phyloP scores from a whole-genome alignment of 2,888 invertebrate genomes.

The Drosophila nigritarsus region DNA sequence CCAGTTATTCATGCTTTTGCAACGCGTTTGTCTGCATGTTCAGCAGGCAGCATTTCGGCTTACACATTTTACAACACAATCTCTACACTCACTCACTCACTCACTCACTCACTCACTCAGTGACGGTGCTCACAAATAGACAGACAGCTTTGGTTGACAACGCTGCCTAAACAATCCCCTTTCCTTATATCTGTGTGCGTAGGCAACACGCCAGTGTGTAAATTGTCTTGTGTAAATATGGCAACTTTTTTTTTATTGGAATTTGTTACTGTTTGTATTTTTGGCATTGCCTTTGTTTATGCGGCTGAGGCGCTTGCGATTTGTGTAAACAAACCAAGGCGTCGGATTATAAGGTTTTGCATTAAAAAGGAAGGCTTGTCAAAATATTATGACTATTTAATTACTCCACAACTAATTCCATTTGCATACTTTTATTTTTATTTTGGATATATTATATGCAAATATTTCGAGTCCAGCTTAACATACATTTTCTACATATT shows the following conservation, averaged over 20 bases:
- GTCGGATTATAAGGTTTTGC: slow-evolving; percentile 69
- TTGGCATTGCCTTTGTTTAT: slow-evolving; percentile 39
- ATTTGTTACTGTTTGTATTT: slow-evolving; percentile 18
- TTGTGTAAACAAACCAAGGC: slow-evolving; percentile 76
- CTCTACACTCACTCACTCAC: slow-evolving; percentile 59
- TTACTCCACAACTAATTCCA: slow-evolving; percentile 63
- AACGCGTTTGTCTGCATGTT: slow-evolving; percentile 54
- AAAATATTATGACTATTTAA: slow-evolving; percentile 68
- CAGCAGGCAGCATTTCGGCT: slow-evolving; percentile 72
- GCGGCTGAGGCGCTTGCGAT: slow-evolving; percentile 53
- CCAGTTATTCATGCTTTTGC: slow-evolving; percentile 40
- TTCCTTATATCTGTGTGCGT: background rate
- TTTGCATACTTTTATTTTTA: slow-evolving; percentile 12
- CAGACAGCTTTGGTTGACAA: slow-evolving; percentile 32
- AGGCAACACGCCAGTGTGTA: slow-evolving; percentile 49
- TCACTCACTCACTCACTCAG: slow-evolving; percentile 9
- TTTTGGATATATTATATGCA: background rate
- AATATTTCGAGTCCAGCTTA: background rate
- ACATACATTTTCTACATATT: slow-evolving; percentile 7
- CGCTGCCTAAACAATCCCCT: background rate
- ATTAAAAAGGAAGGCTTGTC: slow-evolving; percentile 61
- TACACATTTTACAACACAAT: slow-evolving; percentile 77
- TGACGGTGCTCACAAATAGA: slow-evolving; percentile 41
- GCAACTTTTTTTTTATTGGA: slow-evolving; percentile 36
- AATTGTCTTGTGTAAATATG: slow-evolving; percentile 75